Conservation (phyloP, 2,113 vertebrate genomes). For the Neotoma lepida region DNA sequence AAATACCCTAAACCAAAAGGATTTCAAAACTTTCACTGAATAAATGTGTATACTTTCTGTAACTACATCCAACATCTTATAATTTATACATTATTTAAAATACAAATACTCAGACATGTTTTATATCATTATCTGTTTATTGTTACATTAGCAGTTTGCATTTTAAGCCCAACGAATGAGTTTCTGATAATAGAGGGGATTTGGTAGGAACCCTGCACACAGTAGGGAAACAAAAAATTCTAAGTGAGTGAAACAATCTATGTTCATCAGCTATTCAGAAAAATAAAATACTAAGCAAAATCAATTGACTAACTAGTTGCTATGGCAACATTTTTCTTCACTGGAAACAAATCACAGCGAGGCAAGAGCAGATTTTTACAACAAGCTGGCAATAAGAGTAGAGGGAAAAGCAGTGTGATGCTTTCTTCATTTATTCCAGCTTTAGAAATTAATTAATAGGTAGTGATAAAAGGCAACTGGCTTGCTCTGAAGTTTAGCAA, state of each 20-base stretch:
- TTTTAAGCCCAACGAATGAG: not conserved
- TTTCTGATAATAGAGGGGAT: constrained; percentile 1
- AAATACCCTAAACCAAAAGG: not conserved
- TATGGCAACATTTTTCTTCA: constrained; percentile 49
- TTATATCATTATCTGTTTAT: not conserved
- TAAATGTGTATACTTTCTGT: not conserved
- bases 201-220: not conserved
- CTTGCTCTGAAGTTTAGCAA: constrained; percentile 28
- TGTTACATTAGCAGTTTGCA: not conserved
- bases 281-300: constrained; percentile 49
- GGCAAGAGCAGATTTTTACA: constrained; percentile 63
- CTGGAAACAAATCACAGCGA: constrained; percentile 31
- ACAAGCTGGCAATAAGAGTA: not conserved
- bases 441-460: constrained; percentile 28
- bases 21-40: constrained; percentile 10
- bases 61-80: not conserved
- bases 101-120: not conserved
- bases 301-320: constrained; percentile 38
- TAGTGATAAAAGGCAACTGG: constrained; percentile 1
- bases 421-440: not conserved
- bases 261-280: constrained; percentile 31
- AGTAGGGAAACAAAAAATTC: constrained; percentile 35
- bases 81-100: not conserved
- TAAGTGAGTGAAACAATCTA: constrained; percentile 41
- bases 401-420: not conserved